Evolutionary conservation across 2,113 vertebrate species (phyloP).

Genomic region (Merops nubicus): DNA sequence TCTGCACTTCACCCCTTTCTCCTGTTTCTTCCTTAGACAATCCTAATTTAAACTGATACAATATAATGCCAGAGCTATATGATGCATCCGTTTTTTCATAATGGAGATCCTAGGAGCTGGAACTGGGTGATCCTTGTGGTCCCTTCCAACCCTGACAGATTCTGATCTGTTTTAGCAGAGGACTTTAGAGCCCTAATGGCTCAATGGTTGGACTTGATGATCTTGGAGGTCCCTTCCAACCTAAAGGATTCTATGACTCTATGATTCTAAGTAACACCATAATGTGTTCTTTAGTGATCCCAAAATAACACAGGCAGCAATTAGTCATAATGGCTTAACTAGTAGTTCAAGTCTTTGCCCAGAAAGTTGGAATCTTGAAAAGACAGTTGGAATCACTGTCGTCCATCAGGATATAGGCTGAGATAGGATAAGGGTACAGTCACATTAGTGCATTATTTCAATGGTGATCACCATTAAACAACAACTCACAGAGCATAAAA

Average conservation of each 20-base stretch:
- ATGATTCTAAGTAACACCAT: neutral
- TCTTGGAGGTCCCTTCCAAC: too few species aligned
- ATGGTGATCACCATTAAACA: neutral
- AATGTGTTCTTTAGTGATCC: neutral
- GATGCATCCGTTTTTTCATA: neutral
- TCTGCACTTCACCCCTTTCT: neutral
- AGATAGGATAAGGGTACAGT: neutral
- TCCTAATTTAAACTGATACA: neutral
- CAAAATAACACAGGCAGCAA: accelerated
- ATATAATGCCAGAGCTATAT: neutral
- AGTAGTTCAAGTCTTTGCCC: neutral
- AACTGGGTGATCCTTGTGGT: too few species aligned
- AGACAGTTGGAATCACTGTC: accelerated
- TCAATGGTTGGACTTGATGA: too few species aligned
- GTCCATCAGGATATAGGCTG: neutral
- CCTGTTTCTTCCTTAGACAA: neutral
- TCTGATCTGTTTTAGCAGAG: too few species aligned
- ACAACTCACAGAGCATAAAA: neutral
- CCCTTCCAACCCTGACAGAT: too few species aligned
- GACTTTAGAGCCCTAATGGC: too few species aligned
- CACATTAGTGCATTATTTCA: neutral
- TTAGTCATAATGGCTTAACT: neutral
- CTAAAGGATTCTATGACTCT: too few species aligned
- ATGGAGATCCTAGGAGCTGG: neutral
- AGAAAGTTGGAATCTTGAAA: neutral